Conservation (phyloP, 2,888 invertebrate species). For the Cryptocephalus primarius region DNA sequence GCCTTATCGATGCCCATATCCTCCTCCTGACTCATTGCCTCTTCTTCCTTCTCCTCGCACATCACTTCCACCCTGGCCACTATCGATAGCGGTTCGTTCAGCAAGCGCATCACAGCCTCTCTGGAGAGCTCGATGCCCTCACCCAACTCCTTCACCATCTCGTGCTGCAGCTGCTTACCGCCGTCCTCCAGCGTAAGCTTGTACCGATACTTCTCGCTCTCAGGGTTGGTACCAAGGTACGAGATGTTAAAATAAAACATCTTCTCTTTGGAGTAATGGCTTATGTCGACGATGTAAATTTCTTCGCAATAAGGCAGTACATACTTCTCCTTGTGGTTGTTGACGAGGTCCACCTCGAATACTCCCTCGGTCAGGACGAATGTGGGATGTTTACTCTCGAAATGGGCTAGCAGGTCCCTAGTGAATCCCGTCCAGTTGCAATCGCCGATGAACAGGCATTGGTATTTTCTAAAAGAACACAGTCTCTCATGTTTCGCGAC, state of each 20-base stretch:
- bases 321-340: conserved; percentile 24
- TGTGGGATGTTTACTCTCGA: conserved; percentile 21
- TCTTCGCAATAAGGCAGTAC: conserved; percentile 21
- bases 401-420: conserved; percentile 23
- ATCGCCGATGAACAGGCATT: conserved; percentile 16
- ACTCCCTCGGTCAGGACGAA: conserved; percentile 20
- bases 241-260: conserved; percentile 21
- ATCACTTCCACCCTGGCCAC: conserved; percentile 15
- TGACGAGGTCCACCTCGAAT: conserved; percentile 28
- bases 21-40: conserved; percentile 4
- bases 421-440: conserved; percentile 26
- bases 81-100: conserved; percentile 18
- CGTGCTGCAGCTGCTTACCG: conserved; percentile 7
- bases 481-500: conserved; percentile 21
- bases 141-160: conserved; percentile 6
- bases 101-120: conserved; percentile 7
- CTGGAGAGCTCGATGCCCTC: conserved; percentile 6
- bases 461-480: conserved; percentile 20
- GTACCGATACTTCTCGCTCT: conserved; percentile 9
- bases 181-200: conserved; percentile 13
- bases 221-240: conserved; percentile 14
- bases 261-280: conserved; percentile 15
- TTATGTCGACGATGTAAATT: conserved; percentile 22
- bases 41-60: conserved; percentile 3
- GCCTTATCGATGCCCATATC: conserved; percentile 8